Evolutionary conservation across 2,888 invertebrate species (phyloP).

Genomic region (Argyresthia goedartella): DNA sequence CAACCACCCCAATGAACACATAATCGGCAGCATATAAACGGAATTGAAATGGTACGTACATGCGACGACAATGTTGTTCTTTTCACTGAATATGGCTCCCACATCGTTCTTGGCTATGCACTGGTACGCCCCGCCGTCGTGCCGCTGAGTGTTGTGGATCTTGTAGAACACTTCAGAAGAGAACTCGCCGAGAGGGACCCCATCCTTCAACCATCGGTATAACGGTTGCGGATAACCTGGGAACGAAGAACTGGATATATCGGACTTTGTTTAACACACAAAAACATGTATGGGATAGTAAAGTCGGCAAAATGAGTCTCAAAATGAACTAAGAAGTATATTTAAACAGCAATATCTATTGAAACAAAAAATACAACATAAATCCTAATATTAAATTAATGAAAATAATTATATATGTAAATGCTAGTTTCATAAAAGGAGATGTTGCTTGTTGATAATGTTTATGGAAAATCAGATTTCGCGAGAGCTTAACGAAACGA

Average conservation of each 20-base stretch:
- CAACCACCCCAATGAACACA: too few relatives aligned
- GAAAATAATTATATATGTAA: too few relatives aligned
- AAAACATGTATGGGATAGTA: too few relatives aligned
- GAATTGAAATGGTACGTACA: slow-evolving; percentile 76
- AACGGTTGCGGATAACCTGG: slow-evolving; percentile 92
- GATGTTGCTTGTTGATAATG: too few relatives aligned
- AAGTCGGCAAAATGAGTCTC: too few relatives aligned
- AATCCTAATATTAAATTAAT: too few relatives aligned
- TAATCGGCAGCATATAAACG: too few relatives aligned
- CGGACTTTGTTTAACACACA: too few relatives aligned
- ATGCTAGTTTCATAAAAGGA: too few relatives aligned
- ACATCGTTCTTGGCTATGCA: slow-evolving; percentile 93
- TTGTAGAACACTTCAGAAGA: slow-evolving; percentile 87
- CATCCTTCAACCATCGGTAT: slow-evolving; percentile 94
- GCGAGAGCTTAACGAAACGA: background rate
- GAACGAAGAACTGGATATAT: slow-evolving; percentile 19
- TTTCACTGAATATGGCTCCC: slow-evolving; percentile 93
- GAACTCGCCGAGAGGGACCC: slow-evolving; percentile 81
- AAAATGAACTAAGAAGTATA: too few relatives aligned
- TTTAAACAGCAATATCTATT: too few relatives aligned
- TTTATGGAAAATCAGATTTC: background rate
- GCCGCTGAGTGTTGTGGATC: slow-evolving; percentile 83
- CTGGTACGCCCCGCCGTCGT: slow-evolving; percentile 92
- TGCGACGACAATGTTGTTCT: slow-evolving; percentile 89
- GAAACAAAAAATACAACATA: too few relatives aligned